phyloP scores from a whole-genome alignment of 2,797 vertebrate genomes.

The Microcaecilia unicolor region DNA sequence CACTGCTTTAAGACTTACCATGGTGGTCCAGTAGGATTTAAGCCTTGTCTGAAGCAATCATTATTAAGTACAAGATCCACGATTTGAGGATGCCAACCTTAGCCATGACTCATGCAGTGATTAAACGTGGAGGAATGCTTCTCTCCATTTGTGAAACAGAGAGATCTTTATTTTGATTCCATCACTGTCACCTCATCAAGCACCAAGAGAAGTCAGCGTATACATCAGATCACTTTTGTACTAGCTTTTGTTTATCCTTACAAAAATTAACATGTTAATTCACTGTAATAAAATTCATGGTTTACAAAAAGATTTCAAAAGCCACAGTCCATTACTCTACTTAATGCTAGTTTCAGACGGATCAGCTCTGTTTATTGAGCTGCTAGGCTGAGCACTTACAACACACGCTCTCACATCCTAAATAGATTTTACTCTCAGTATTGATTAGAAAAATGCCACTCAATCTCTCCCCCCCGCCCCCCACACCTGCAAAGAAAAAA shows the following conservation, averaged over 20 bases:
- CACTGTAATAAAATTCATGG: constrained; percentile 38
- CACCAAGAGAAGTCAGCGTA: constrained; percentile 25
- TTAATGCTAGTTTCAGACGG: constrained; percentile 25
- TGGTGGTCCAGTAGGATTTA: constrained; percentile 21
- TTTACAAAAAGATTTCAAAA: constrained; percentile 45
- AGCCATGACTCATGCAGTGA: constrained; percentile 16
- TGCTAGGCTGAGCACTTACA: constrained; percentile 18
- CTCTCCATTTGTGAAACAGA: constrained; percentile 29
- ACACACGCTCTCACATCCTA: constrained; percentile 1
- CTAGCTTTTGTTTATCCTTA: constrained; percentile 37
- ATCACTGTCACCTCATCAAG: constrained; percentile 37
- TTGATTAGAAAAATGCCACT: constrained; percentile 5
- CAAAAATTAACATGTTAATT: constrained; percentile 40
- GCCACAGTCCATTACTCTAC: constrained; percentile 24
- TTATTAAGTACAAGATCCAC: constrained; percentile 20
- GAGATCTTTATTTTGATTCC: constrained; percentile 39
- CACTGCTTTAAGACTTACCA: constrained; percentile 5
- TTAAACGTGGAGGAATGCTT: constrained; percentile 30
- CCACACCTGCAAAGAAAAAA: neutral
- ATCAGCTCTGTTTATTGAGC: constrained; percentile 36
- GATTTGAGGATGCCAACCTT: constrained; percentile 13
- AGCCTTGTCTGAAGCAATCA: neutral
- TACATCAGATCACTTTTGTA: constrained; percentile 28
- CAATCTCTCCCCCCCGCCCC: neutral
- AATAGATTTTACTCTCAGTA: constrained; percentile 8